Evolutionary conservation across 1,140 invertebrate genomes (phyloP).

Genomic region (Tetramorium simillimum): DNA sequence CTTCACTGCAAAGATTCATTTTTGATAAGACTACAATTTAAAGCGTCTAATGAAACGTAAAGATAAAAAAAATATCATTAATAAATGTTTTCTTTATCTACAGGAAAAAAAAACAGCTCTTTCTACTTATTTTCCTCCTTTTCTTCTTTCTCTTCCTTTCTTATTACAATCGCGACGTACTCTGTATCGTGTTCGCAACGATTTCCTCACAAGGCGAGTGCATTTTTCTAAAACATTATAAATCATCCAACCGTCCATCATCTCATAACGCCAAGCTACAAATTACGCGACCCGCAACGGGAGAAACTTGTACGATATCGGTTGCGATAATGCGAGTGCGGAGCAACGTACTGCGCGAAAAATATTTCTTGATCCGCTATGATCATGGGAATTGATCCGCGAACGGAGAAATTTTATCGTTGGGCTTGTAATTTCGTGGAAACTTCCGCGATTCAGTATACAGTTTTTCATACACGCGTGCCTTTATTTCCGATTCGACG

Average conservation of each 20-base stretch:
- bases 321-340: conserved; percentile 33
- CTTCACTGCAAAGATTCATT: background rate
- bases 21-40: background rate
- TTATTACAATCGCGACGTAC: conserved; percentile 34
- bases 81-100: background rate
- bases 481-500: conserved; percentile 81
- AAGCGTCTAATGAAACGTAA: background rate
- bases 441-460: conserved; percentile 51
- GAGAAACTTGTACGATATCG: conserved; percentile 52
- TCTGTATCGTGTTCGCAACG: conserved; percentile 8
- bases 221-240: conserved; percentile 53
- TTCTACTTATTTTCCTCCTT: background rate
- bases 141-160: background rate
- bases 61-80: conserved; percentile 15
- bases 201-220: conserved; percentile 9
- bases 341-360: conserved; percentile 41
- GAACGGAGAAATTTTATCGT: conserved; percentile 3
- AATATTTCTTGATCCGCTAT: conserved; percentile 25
- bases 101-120: background rate
- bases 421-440: conserved; percentile 50
- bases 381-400: conserved; percentile 41
- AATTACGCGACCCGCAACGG: conserved; percentile 45
- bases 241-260: conserved; percentile 53
- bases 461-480: background rate
- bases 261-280: conserved; percentile 31